Evolutionary conservation across 2,888 invertebrate species (phyloP).

Genomic region (Ceraclea dissimilis): DNA sequence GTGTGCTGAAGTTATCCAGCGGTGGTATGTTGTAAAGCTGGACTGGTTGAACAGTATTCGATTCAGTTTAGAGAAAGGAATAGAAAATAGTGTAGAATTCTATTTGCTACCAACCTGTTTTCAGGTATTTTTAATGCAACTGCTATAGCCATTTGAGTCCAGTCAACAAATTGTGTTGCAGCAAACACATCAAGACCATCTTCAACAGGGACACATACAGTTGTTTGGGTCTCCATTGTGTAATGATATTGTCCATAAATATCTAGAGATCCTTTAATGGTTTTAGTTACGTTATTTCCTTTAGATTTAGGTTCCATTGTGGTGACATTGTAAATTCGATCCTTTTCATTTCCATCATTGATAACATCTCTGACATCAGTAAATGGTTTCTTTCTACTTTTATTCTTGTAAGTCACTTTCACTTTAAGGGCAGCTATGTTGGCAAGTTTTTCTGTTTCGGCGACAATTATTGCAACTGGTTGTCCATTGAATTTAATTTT

Average conservation of each 20-base stretch:
- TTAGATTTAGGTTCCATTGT: slow-evolving; percentile 33
- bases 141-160: slow-evolving; percentile 50
- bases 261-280: slow-evolving; percentile 49
- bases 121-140: slow-evolving; percentile 46
- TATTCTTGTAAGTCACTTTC: slow-evolving; percentile 47
- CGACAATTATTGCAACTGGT: slow-evolving; percentile 66
- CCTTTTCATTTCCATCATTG: slow-evolving; percentile 37
- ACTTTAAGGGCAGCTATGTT: slow-evolving; percentile 50
- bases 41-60: no score
- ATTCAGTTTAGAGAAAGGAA: no score
- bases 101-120: slow-evolving; percentile 47
- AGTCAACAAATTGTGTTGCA: slow-evolving; percentile 58
- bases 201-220: slow-evolving; percentile 57
- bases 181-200: slow-evolving; percentile 59
- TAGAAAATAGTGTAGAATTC: no score
- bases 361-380: slow-evolving; percentile 46
- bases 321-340: slow-evolving; percentile 37
- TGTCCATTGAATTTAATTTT: slow-evolving; percentile 61
- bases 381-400: slow-evolving; percentile 38
- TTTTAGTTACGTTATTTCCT: slow-evolving; percentile 41
- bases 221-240: slow-evolving; percentile 68
- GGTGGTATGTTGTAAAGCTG: no score
- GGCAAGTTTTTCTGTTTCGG: slow-evolving; percentile 52
- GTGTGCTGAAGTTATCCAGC: no score
- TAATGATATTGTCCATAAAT: slow-evolving; percentile 65